Evolutionary conservation across 2,113 vertebrate species (phyloP), one percentile per base, ranked within the genome.

Genomic region (Reinhardtius hippoglossoides): DNA sequence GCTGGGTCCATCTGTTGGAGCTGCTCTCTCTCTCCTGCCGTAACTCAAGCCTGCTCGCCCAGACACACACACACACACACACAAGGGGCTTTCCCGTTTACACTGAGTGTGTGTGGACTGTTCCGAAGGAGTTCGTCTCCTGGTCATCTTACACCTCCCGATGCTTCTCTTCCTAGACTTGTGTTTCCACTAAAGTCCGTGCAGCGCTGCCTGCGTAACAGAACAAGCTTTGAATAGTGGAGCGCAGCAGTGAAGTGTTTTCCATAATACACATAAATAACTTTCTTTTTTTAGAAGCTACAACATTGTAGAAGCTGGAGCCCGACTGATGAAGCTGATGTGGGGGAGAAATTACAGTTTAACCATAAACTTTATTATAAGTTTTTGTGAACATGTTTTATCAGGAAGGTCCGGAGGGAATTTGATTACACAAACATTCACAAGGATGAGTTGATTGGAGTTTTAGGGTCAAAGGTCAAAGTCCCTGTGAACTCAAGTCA

Each of bases 21-120:
- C 78, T 74, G 66, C 71, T 20, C 75, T 60, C 67, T 62, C 67
- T 61, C 26, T 31, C 66, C 61, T 58, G 73, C 60, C 5, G 89
- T 90, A 92, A 92, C 83, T 80, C 60, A 86, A 87, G 66, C 81
- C 37, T 7, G 7, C 73, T 77, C 80, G 20, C 65, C n/a, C 52
- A 0, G 40, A 24, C 84, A 83, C 81, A 56, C 21, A 56, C 77
- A 76, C 69, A 67, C 48, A 35, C 84, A 83, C 81, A 80, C 24
- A 24, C 24, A 9, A 73, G 84, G 92, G 92, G 88, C 54, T 91
- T 92, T 91, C 89, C 92, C 90, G 66, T 78, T 71, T 59, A 83
- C 66, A 67, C 74, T 57, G 54, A 42, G 70, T 81, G 76, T 71
- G 81, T 73, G 76, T 74, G 54, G n/a, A 56, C 37, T 44, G 61